phyloP scores from a whole-genome alignment of 2,888 invertebrate species.

The Pimpla rufipes region DNA sequence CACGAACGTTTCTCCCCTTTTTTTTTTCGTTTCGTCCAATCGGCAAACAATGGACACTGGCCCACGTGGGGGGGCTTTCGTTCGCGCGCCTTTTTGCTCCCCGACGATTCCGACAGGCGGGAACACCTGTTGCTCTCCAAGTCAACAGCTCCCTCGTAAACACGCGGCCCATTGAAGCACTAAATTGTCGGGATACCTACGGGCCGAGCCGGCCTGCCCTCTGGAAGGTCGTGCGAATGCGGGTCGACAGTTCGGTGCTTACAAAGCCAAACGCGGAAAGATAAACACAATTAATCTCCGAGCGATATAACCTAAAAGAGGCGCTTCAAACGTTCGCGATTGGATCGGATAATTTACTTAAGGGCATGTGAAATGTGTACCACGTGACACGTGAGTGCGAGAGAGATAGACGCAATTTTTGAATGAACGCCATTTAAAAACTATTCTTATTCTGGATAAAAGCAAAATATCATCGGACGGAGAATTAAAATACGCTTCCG shows the following conservation, averaged over 20 bases:
- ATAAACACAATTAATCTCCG: background rate
- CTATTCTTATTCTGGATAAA: no score
- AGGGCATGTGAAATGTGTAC: no score
- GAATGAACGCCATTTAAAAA: no score
- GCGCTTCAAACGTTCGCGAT: no score
- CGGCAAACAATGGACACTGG: slow-evolving; percentile 30
- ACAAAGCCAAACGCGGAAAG: background rate
- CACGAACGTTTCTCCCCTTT: background rate
- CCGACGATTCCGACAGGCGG: background rate
- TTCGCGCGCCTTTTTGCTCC: background rate
- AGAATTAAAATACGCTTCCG: no score
- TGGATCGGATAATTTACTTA: no score
- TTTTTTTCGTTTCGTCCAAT: slow-evolving; percentile 6
- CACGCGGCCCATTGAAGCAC: background rate
- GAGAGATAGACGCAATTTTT: no score
- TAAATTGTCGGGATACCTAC: background rate
- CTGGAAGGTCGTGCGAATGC: background rate
- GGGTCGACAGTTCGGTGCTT: background rate
- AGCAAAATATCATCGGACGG: no score
- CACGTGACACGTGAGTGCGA: no score
- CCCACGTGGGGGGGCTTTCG: background rate
- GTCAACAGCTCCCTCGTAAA: background rate
- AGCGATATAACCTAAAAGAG: background rate
- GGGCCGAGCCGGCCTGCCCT: background rate
- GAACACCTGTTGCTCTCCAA: slow-evolving; percentile 3